A percentile compares a stretch with the other conserved stretches of the same genome.
phyloP scores from a whole-genome alignment of 2,797 vertebrate species.

The Gymnopithys bicolor region DNA sequence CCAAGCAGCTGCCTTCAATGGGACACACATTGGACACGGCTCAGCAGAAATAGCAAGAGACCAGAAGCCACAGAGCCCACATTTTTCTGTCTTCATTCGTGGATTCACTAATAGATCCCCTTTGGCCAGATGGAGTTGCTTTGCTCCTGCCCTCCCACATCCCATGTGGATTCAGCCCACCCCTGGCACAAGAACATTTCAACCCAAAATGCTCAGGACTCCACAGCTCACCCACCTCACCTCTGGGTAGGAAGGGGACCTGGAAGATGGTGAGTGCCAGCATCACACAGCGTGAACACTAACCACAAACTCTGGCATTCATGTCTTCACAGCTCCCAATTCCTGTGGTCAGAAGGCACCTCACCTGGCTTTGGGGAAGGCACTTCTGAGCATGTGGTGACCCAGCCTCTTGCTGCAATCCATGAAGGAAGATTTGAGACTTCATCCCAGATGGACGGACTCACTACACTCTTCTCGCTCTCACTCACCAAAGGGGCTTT shows the following conservation, averaged over 20 bases:
- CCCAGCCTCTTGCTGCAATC: not conserved
- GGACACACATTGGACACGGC: not conserved
- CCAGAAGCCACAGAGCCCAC: not conserved
- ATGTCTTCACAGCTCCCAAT: not conserved
- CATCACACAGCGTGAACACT: not conserved
- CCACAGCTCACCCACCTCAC: not conserved
- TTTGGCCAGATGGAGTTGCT: not conserved
- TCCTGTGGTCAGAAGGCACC: not conserved
- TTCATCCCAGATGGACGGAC: not conserved
- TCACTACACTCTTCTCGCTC: not conserved
- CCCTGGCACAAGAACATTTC: not conserved
- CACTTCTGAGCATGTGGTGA: not conserved
- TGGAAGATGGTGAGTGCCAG: not conserved
- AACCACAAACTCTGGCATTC: not conserved
- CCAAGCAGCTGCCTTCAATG: not conserved
- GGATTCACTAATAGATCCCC: not conserved
- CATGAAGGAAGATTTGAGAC: accelerated
- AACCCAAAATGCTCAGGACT: not conserved
- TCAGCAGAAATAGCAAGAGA: not conserved
- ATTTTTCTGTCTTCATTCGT: not conserved
- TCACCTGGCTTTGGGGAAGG: not conserved
- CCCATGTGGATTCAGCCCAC: not conserved
- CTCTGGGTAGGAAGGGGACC: not conserved
- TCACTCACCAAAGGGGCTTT: not conserved
- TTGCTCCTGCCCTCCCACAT: not conserved